A percentile compares a stretch with the other conserved stretches of the same genome.
phyloP scores from a whole-genome alignment of 1,140 invertebrate species.

The Drosophila mauritiana region DNA sequence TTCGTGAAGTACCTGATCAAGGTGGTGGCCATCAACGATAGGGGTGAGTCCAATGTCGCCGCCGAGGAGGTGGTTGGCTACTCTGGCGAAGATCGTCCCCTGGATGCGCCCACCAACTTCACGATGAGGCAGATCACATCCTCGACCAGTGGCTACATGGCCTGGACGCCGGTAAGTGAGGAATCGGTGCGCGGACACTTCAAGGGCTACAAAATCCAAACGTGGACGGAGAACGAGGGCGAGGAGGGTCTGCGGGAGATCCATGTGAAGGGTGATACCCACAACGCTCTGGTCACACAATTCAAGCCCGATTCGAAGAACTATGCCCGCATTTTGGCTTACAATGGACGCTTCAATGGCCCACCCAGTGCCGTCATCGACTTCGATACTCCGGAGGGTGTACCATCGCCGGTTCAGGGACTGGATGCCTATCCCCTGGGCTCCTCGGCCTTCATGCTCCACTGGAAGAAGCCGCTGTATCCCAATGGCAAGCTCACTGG shows the following conservation, averaged over 20 bases:
- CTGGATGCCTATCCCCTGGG: constrained; percentile 93
- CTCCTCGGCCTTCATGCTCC: constrained; percentile 93
- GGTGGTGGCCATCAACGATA: constrained; percentile 95
- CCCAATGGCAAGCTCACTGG: constrained; percentile 97
- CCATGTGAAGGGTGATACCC: constrained; percentile 90
- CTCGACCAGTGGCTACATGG: constrained; percentile 91
- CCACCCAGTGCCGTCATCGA: constrained; percentile 93
- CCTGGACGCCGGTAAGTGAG: constrained; percentile 92
- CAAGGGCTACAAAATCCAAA: constrained; percentile 97
- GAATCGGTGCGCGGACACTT: constrained; percentile 95
- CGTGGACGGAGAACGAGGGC: constrained; percentile 94
- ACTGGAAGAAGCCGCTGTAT: constrained; percentile 96
- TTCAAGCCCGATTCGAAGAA: constrained; percentile 96
- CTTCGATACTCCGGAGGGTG: constrained; percentile 96
- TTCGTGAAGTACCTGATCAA: constrained; percentile 96
- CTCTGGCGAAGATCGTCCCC: constrained; percentile 97
- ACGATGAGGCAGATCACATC: constrained; percentile 90
- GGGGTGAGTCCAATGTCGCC: constrained; percentile 93
- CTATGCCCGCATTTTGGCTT: constrained; percentile 94
- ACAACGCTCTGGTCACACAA: constrained; percentile 89
- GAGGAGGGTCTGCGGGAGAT: constrained; percentile 91
- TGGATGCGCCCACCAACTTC: constrained; percentile 93
- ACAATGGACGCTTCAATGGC: constrained; percentile 96
- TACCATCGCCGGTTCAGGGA: constrained; percentile 94
- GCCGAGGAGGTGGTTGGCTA: constrained; percentile 94